A percentile compares a stretch with the other conserved stretches of the same genome.
Conservation (phyloP, 2,113 vertebrate species). For the Clarias gariepinus region DNA sequence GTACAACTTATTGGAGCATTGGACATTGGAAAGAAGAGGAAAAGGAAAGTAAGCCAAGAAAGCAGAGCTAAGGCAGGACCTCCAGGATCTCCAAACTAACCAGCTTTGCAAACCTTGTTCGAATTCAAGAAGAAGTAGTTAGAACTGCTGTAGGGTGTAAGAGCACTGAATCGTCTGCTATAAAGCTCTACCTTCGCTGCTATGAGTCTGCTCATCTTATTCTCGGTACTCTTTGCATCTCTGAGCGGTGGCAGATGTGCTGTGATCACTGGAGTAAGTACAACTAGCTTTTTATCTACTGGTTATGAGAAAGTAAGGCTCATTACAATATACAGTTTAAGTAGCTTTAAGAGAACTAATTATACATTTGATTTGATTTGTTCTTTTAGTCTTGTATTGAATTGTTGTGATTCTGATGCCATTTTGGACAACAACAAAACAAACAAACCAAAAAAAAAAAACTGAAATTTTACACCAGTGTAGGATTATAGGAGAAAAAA, state of each 20-base stretch:
- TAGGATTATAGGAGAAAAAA: neutral
- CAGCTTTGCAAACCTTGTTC: neutral
- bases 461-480: neutral
- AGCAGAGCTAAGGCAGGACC: constrained; percentile 32
- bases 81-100: constrained; percentile 21
- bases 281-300: constrained; percentile 1
- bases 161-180: neutral
- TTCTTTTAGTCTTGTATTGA: neutral
- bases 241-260: constrained; percentile 70
- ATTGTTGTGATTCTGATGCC: neutral
- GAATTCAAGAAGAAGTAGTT: neutral
- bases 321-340: neutral
- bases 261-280: constrained; percentile 80
- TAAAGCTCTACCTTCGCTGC: constrained; percentile 57
- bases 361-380: neutral
- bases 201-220: constrained; percentile 68
- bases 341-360: neutral
- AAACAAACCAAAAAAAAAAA: neutral
- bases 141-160: neutral
- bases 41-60: constrained; percentile 44
- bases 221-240: constrained; percentile 70
- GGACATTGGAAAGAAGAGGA: constrained; percentile 36
- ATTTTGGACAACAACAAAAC: neutral
- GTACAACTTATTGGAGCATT: constrained; percentile 38
- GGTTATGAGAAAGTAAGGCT: neutral